These are phyloP conservation scores for Ctenomys sociabilis DNA, from an alignment of 2,113 vertebrate genomes.

Conservation along the genomic window DNA sequence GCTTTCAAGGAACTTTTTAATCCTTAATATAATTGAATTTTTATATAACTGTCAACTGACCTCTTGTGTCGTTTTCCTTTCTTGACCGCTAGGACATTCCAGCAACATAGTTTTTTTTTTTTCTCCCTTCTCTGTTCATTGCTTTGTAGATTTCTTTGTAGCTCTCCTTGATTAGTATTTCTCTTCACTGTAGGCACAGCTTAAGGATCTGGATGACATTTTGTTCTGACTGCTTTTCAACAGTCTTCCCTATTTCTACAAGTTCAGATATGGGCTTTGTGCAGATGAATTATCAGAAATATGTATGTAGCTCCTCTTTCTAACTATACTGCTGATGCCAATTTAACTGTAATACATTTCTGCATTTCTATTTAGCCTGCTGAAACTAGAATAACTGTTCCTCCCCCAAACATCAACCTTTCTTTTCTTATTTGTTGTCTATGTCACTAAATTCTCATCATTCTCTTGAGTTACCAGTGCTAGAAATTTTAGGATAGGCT, in stretches of 20 bases:
- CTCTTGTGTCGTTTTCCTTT: not conserved
- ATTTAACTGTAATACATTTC: not conserved
- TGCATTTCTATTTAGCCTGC: not conserved
- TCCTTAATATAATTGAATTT: not conserved
- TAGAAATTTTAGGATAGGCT: not conserved
- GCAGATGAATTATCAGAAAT: not conserved
- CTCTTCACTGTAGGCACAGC: not conserved
- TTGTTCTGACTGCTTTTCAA: not conserved
- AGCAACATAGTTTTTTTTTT: not conserved
- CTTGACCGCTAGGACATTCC: not conserved
- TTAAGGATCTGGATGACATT: not conserved
- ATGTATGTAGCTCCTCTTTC: not conserved
- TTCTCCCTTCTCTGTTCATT: not conserved
- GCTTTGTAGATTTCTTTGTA: not conserved
- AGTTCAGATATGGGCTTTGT: not conserved
- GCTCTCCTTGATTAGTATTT: not conserved
- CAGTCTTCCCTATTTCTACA: not conserved
- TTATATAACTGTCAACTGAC: not conserved
- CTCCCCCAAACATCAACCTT: not conserved
- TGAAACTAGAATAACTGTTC: not conserved
- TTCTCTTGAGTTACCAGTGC: not conserved
- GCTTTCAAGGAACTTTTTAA: not conserved
- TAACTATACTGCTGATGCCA: not conserved
- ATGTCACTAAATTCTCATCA: not conserved
- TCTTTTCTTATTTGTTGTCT: not conserved